A percentile compares a stretch with the other conserved stretches of the same genome.
phyloP scores from a whole-genome alignment of 2,888 invertebrate species.

The Drosophila histrio region DNA sequence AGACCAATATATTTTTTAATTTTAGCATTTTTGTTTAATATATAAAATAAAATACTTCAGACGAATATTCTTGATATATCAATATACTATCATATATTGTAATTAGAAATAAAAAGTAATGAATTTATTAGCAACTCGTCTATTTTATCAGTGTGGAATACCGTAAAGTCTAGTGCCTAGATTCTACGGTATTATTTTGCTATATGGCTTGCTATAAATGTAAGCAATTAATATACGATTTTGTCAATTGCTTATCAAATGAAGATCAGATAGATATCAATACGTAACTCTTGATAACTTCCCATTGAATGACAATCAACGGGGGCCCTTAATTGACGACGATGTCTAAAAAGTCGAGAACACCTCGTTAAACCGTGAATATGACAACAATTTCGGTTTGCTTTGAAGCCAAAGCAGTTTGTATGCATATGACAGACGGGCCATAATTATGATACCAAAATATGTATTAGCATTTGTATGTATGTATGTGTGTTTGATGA shows the following conservation, averaged over 20 bases:
- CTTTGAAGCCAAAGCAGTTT: conserved; percentile 43
- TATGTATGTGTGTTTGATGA: conserved; percentile 40
- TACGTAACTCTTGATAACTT: background rate
- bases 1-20: too few relatives aligned
- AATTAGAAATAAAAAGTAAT: too few relatives aligned
- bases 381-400: conserved; percentile 18
- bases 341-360: conserved; percentile 1
- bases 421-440: conserved; percentile 36
- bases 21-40: too few relatives aligned
- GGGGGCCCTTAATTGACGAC: conserved; percentile 8
- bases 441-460: conserved; percentile 43
- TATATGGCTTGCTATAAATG: too few relatives aligned
- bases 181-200: too few relatives aligned
- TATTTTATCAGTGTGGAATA: too few relatives aligned
- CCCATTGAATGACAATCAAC: background rate
- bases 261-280: conserved; percentile 6
- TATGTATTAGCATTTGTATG: background rate
- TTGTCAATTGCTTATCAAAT: conserved; percentile 12
- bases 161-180: too few relatives aligned
- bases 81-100: too few relatives aligned
- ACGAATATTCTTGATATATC: too few relatives aligned
- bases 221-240: background rate
- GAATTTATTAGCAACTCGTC: too few relatives aligned
- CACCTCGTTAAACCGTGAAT: conserved; percentile 4
- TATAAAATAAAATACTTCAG: too few relatives aligned